A percentile compares a stretch with the other conserved stretches of the same genome.
Evolutionary conservation across 2,797 vertebrate genomes (phyloP).

Genomic region (Enteromius thamalakanensis): DNA sequence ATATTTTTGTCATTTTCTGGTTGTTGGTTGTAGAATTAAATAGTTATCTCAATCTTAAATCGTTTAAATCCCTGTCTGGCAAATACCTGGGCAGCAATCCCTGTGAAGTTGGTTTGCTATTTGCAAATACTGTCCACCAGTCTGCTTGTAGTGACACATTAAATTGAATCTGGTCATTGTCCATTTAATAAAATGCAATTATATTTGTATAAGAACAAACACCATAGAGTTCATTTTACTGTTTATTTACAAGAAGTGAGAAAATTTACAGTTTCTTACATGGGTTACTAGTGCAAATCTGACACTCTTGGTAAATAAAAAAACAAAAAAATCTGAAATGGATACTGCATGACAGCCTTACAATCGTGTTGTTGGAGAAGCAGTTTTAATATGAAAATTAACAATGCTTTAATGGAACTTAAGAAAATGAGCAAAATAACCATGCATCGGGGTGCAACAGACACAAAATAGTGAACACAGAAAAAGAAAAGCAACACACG

Average conservation of each 20-base stretch:
- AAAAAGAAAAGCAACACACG: background rate
- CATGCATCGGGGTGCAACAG: conserved; percentile 37
- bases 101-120: conserved; percentile 66
- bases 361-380: conserved; percentile 26
- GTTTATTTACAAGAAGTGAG: conserved; percentile 97
- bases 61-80: conserved; percentile 48
- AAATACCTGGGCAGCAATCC: conserved; percentile 67
- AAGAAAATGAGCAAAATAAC: conserved; percentile 40
- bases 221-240: conserved; percentile 66
- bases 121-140: conserved; percentile 71
- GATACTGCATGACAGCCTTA: conserved; percentile 46
- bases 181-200: conserved; percentile 34
- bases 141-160: conserved; percentile 78
- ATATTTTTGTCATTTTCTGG: conserved; percentile 20
- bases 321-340: conserved; percentile 54
- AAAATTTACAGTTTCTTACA: conserved; percentile 99
- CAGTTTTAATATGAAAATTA: conserved; percentile 34
- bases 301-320: conserved; percentile 67
- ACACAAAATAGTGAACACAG: conserved; percentile 22
- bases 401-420: conserved; percentile 45
- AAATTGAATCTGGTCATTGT: conserved; percentile 67
- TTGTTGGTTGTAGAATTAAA: conserved; percentile 9
- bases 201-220: conserved; percentile 31
- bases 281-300: conserved; percentile 96
- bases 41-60: conserved; percentile 41